Percentiles rank a stretch among this genome's conserved stretches.
Evolutionary conservation across 1,140 invertebrate genomes (phyloP).

Genomic region (Atta cephalotes): DNA sequence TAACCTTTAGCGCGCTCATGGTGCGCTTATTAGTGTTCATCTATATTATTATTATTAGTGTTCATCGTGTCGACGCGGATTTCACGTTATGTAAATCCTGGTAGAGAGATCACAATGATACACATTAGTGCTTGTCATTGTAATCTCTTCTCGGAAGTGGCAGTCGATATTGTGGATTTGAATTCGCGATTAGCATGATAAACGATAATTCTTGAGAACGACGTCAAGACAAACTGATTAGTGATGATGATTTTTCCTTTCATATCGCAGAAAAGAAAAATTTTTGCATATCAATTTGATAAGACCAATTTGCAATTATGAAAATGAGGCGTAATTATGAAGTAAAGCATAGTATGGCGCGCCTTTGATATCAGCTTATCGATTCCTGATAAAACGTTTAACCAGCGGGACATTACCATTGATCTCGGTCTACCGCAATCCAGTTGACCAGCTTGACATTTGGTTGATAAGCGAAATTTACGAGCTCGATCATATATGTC

Average conservation of each 20-base stretch:
- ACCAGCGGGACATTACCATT: slow-evolving; percentile 19
- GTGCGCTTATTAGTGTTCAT: slow-evolving; percentile 4
- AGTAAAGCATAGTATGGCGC: slow-evolving; percentile 1
- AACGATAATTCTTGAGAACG: slow-evolving; percentile 10
- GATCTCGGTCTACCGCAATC: slow-evolving; percentile 46
- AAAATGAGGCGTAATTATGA: neutral
- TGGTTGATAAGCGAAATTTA: slow-evolving; percentile 55
- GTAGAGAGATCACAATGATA: slow-evolving; percentile 36
- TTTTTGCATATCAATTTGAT: neutral
- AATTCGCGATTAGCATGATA: slow-evolving; percentile 29
- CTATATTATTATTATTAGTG: neutral
- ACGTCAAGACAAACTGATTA: neutral
- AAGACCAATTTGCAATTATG: slow-evolving; percentile 15
- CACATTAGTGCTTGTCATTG: slow-evolving; percentile 24
- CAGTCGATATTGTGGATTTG: slow-evolving; percentile 11
- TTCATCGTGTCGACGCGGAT: slow-evolving; percentile 28
- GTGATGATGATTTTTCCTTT: neutral
- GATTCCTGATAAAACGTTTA: slow-evolving; percentile 49
- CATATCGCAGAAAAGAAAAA: neutral
- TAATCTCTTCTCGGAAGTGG: slow-evolving; percentile 32
- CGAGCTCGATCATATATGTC: slow-evolving; percentile 32
- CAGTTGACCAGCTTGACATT: slow-evolving; percentile 53
- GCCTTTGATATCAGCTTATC: slow-evolving; percentile 23
- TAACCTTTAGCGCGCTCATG: slow-evolving; percentile 19
- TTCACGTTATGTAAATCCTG: slow-evolving; percentile 46